Percentiles rank a stretch among this genome's conserved stretches.
Conservation (phyloP, 1,140 invertebrate genomes). For the Zaprionus vittiger region DNA sequence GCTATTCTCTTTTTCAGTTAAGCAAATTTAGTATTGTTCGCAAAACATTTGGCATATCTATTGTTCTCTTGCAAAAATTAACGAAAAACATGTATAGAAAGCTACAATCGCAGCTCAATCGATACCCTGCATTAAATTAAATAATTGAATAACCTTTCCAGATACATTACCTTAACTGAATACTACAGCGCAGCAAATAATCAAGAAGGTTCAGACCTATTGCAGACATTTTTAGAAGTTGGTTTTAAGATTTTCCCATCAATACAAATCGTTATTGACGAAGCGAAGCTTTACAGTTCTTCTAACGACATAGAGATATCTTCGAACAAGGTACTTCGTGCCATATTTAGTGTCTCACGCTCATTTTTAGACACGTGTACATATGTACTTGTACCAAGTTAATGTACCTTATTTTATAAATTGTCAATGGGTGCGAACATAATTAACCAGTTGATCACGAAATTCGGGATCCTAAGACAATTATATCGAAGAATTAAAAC, state of each 20-base stretch:
- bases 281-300: too few relatives aligned
- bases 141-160: neutral
- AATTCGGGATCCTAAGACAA: slow-evolving; percentile 35
- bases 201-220: too few relatives aligned
- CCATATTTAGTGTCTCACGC: too few relatives aligned
- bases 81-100: slow-evolving; percentile 16
- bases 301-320: too few relatives aligned
- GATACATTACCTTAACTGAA: neutral
- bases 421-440: neutral
- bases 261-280: too few relatives aligned
- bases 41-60: slow-evolving; percentile 65
- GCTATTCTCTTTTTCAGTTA: slow-evolving; percentile 60
- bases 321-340: too few relatives aligned
- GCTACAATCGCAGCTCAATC: neutral
- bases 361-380: too few relatives aligned
- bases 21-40: slow-evolving; percentile 61
- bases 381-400: neutral
- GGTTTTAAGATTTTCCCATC: too few relatives aligned
- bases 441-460: slow-evolving; percentile 35
- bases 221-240: too few relatives aligned
- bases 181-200: too few relatives aligned
- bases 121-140: neutral
- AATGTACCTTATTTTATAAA: neutral
- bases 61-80: slow-evolving; percentile 49
- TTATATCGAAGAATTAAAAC: slow-evolving; percentile 47